phyloP scores from a whole-genome alignment of 1,140 invertebrate species.

The Psilanteris sp. region DNA sequence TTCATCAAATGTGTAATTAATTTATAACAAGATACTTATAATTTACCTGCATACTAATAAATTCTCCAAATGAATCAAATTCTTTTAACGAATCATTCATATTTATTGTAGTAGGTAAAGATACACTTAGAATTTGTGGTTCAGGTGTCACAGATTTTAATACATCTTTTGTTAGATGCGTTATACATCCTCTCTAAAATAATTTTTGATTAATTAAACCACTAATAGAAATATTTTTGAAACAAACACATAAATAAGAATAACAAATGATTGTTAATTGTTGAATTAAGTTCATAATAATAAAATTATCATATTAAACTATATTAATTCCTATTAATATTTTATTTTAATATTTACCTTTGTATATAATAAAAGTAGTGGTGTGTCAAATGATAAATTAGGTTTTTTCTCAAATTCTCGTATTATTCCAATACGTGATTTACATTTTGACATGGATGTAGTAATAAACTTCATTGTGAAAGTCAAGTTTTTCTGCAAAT shows the following conservation, averaged over 20 bases:
- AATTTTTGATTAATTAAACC: too few species aligned
- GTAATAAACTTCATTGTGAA: conserved; percentile 81
- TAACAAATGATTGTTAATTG: too few species aligned
- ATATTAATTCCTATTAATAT: too few species aligned
- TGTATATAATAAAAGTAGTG: conserved; percentile 80
- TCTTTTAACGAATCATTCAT: conserved; percentile 80
- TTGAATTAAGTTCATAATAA: too few species aligned
- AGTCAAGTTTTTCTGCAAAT: background rate
- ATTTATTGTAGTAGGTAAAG: conserved; percentile 80
- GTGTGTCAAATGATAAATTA: conserved; percentile 78
- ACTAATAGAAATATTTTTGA: too few species aligned
- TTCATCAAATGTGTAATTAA: too few species aligned
- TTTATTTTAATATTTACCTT: too few species aligned
- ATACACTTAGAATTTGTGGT: conserved; percentile 81
- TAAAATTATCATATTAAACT: background rate
- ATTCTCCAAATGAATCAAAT: conserved; percentile 80
- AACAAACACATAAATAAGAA: too few species aligned
- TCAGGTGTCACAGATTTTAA: conserved; percentile 81
- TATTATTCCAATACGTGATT: conserved; percentile 80
- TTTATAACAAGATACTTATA: background rate
- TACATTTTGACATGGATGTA: conserved; percentile 77
- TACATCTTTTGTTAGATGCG: conserved; percentile 84
- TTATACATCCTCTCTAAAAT: conserved; percentile 66
- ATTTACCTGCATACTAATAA: conserved; percentile 81
- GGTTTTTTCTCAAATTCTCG: conserved; percentile 77